Percentiles rank a stretch among this genome's conserved stretches.
Conservation (phyloP, 1,140 invertebrate genomes). For the Neotoxoptera formosana region DNA sequence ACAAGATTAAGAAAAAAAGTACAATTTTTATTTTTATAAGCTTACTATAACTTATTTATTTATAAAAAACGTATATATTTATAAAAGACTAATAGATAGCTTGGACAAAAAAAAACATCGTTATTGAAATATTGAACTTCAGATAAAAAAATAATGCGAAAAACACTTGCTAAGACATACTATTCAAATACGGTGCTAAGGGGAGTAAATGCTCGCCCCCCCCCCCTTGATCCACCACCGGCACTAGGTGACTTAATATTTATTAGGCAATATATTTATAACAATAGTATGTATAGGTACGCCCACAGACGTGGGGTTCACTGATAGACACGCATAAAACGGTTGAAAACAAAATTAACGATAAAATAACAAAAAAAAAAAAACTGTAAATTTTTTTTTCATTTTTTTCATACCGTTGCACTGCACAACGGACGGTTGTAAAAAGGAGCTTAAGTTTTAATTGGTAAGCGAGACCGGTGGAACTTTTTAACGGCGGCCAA, state of each 20-base stretch:
- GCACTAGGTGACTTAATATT: background rate
- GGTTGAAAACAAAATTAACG: background rate
- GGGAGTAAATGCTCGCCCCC: no score
- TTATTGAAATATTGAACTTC: no score
- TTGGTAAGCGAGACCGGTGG: background rate
- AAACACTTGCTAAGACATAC: no score
- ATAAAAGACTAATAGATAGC: no score
- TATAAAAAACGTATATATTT: no score
- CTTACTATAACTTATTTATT: no score
- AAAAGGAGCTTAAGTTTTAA: slow-evolving; percentile 29
- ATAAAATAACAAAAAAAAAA: slow-evolving; percentile 7
- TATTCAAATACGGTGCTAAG: no score
- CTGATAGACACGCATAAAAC: background rate
- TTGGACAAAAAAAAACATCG: no score
- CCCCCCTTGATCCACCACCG: no score
- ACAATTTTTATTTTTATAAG: no score
- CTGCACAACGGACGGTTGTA: background rate
- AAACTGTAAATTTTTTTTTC: background rate
- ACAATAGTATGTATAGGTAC: background rate
- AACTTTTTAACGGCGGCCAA: background rate
- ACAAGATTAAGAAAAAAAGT: no score
- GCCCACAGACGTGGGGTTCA: background rate
- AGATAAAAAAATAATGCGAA: no score
- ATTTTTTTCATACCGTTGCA: background rate
- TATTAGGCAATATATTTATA: background rate